Percentiles rank a stretch among this genome's conserved stretches.
Conservation (phyloP, 2,888 invertebrate genomes). For the Parnassius smintheus region DNA sequence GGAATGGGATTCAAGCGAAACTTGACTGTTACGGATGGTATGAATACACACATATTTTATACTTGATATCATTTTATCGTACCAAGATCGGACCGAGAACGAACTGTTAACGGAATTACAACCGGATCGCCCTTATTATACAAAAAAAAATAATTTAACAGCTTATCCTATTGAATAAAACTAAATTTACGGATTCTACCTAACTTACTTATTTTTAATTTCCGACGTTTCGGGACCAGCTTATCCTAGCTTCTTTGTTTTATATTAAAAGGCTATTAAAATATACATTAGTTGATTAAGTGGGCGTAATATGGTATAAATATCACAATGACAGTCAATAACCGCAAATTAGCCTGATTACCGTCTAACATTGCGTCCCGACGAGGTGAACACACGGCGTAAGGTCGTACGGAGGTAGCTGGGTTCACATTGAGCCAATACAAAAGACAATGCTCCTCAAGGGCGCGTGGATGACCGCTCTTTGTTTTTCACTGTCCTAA, state of each 20-base stretch:
- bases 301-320: background rate
- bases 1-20: no score
- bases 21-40: no score
- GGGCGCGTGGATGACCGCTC: conserved; percentile 33
- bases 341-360: conserved; percentile 8
- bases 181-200: no score
- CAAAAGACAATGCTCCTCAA: conserved; percentile 34
- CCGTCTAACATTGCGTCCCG: background rate
- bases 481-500: conserved; percentile 28
- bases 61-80: no score
- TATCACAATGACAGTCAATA: conserved; percentile 15
- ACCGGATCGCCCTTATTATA: no score
- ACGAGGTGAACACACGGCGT: conserved; percentile 33
- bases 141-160: no score
- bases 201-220: no score
- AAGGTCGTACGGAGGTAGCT: conserved; percentile 16
- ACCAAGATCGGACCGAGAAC: no score
- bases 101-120: no score
- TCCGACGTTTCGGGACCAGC: no score
- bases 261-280: background rate
- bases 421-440: conserved; percentile 29
- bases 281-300: background rate
- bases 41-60: no score
- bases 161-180: no score
- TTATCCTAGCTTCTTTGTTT: background rate